These are phyloP conservation scores for Scolopax bukidnonensis DNA, from an alignment of 2,797 vertebrate species.

Conservation along the genomic window DNA sequence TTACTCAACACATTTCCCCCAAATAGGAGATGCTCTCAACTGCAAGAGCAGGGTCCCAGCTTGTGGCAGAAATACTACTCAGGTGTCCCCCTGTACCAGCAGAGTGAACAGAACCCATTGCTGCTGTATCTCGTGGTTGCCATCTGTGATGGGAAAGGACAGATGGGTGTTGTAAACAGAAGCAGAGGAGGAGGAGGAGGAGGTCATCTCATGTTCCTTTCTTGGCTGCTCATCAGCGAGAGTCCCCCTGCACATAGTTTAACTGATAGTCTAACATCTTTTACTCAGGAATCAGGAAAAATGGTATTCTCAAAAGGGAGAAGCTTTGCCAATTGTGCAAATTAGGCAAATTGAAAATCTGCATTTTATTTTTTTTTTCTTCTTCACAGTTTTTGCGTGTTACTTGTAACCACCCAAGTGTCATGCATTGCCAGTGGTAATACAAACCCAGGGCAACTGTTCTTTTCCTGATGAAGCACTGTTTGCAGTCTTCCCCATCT, in stretches of 20 bases:
- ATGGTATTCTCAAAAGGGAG: background rate
- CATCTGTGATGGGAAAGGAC: conserved; percentile 42
- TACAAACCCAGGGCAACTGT: background rate
- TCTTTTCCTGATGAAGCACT: background rate
- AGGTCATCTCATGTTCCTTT: background rate
- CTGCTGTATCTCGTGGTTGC: background rate
- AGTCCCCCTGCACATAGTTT: background rate
- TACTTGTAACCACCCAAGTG: background rate
- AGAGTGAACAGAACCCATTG: background rate
- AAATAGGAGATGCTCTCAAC: background rate
- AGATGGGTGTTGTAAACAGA: conserved; percentile 56
- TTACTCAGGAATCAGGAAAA: background rate
- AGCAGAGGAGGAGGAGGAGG: conserved; percentile 16
- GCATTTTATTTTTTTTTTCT: fast-evolving
- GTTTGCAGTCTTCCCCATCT: background rate
- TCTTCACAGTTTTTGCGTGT: background rate
- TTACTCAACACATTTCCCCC: background rate
- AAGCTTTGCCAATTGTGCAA: background rate
- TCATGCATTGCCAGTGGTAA: background rate
- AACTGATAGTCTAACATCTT: background rate
- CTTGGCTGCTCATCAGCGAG: conserved; percentile 1
- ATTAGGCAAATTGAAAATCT: background rate
- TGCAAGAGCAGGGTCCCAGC: background rate
- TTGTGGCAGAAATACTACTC: background rate
- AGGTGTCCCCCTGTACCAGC: background rate